Evolutionary conservation across 2,888 invertebrate genomes (phyloP), one percentile per base, ranked within the genome.

Genomic region (Furcula furcula): DNA sequence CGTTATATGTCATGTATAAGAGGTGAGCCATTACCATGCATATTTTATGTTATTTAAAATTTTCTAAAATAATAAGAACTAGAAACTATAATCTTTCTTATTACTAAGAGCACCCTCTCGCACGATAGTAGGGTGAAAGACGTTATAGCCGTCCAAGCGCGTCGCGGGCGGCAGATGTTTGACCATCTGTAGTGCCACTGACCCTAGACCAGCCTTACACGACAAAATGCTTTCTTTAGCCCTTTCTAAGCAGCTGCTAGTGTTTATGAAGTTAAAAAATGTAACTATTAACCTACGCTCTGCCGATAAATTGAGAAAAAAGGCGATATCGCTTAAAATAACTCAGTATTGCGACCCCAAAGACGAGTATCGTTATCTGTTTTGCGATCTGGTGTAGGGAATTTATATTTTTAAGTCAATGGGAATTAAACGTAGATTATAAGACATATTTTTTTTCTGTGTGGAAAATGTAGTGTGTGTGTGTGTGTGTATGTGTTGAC

Each of bases 131-230:
- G 45, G 44, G 46, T 54, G 43, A 48, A 66, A 67, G 76, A 69
- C 68, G 72, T 76, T 72, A 65, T 56, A 61, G 42, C 31, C 65
- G 58, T 30, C 60, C 47, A 38, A 65, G 67, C 75, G 72, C 31
- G 49, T 53, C 66, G 51, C 40, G 30, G 3, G 9, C 34, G 65
- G 65, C 74, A 74, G 74, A 70, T 74, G 74, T 34, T 32, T 22
- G 16, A 40, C 21, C 72, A 72, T 69, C 71, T 72, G 72, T 60
- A 42, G 49, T 44, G 59, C 33, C 55, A 55, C 40, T 53, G 65
- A 59, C 55, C 65, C 39, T 33, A 21, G 36, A 13, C 26, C 54
- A 54, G 49, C 35, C 31, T 27, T 30, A 26, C 31, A 22, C 26
- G 21, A 35, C 36, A 43, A 42, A 43, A 48, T 43, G 36, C 56